Evolutionary conservation across 2,888 invertebrate genomes (phyloP), one percentile per base, ranked within the genome.

Genomic region (Exocentrus adspersus): DNA sequence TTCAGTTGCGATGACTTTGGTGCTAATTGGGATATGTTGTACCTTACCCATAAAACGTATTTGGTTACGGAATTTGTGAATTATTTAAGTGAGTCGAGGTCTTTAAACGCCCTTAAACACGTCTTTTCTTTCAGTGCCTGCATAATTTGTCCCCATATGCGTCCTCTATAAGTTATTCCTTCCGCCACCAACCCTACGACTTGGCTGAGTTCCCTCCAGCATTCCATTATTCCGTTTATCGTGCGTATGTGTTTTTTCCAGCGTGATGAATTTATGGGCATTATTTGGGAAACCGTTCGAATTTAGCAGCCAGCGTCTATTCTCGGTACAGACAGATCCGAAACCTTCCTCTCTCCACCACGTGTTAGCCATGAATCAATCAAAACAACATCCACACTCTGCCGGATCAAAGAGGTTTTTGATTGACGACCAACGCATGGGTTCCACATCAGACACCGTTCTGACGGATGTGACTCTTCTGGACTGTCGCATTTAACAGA

Each of bases 351-450:
- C 48, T 32, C 69, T 58, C 68, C 72, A 77, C 79, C 81, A 81
- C 79, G 79, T 81, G 81, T 79, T 77, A 68, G 77, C 77, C 72
- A 81, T 81, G 80, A 80, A 81, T 81, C 81, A 81, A 80, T 81
- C 79, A 79, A 75, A 74, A 70, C 74, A 68, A 72, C 72, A 74
- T 74, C 70, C 73, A 71, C 72, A 66, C 72, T 73, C 70, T 72
- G 68, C 71, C 70, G 77, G 78, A 80, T 80, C 79, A 80, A 80
- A 79, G 80, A 70, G 69, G 75, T 75, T 70, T 71, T 73, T 73
- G 77, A 78, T 79, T 77, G 78, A 79, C 78, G 78, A 76, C 73
- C 73, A 77, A 75, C 78, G 78, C 74, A 76, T 77, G 78, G 75
- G 59, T 46, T 53, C 45, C 59, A 67, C 63, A 67, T 64, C 62